These are phyloP conservation scores for Lipophrys pholis DNA, from an alignment of 2,113 vertebrate genomes.

Conservation along the genomic window DNA sequence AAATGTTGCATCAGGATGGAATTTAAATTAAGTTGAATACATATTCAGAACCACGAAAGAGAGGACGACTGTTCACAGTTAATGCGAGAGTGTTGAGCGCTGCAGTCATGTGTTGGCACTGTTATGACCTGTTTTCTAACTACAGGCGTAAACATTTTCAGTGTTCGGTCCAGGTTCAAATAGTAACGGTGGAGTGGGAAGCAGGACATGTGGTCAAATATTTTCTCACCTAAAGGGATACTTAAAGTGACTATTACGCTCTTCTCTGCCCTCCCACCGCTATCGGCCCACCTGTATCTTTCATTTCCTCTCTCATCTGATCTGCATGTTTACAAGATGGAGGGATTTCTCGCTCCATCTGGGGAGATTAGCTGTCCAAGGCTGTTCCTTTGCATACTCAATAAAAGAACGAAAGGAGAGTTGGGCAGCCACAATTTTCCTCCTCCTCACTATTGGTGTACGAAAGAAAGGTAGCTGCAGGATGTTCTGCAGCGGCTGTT, in stretches of 20 bases:
- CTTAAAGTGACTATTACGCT: conserved; percentile 4
- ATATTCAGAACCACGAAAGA: too few relatives aligned
- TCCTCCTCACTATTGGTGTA: background rate
- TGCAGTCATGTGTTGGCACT: too few relatives aligned
- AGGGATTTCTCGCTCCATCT: conserved; percentile 80
- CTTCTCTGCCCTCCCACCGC: background rate
- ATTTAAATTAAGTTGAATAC: too few relatives aligned
- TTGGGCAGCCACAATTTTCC: conserved; percentile 30
- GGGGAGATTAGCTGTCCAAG: conserved; percentile 85
- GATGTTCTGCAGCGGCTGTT: conserved; percentile 81
- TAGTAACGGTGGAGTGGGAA: background rate
- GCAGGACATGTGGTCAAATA: conserved; percentile 1
- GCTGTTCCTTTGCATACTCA: conserved; percentile 62
- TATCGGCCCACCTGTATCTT: conserved; percentile 45
- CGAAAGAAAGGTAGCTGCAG: conserved; percentile 11
- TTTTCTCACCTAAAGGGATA: conserved; percentile 14
- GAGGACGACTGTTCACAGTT: too few relatives aligned
- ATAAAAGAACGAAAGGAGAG: conserved; percentile 74
- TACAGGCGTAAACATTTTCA: background rate
- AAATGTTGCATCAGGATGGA: too few relatives aligned
- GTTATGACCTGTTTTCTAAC: background rate
- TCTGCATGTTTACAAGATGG: conserved; percentile 82
- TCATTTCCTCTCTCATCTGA: conserved; percentile 70
- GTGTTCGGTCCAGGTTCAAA: background rate
- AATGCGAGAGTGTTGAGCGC: background rate